These are phyloP conservation scores for Alexandromys fortis DNA, from an alignment of 2,113 vertebrate genomes.

Conservation along the genomic window DNA sequence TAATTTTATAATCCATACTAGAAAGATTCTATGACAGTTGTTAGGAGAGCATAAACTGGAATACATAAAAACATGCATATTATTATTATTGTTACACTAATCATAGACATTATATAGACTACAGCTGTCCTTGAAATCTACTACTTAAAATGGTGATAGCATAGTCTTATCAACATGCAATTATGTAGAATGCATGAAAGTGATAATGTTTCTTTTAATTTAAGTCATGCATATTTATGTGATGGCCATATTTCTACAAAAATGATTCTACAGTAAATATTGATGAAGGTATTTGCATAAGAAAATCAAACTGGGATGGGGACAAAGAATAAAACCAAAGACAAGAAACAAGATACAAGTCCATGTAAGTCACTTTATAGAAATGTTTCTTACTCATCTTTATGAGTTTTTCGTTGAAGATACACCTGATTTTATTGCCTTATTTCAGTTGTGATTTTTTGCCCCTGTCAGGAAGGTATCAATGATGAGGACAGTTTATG, in stretches of 20 bases:
- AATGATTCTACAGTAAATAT: constrained; percentile 1
- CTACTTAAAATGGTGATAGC: background rate
- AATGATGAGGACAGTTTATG: background rate
- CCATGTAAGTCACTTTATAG: background rate
- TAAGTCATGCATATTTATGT: background rate
- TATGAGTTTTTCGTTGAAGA: background rate
- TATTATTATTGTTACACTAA: background rate
- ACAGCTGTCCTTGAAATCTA: background rate
- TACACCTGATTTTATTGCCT: background rate
- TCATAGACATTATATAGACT: background rate
- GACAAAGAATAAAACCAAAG: background rate
- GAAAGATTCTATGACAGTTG: background rate
- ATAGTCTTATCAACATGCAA: background rate
- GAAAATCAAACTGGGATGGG: background rate
- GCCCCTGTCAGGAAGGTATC: background rate
- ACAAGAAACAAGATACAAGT: background rate
- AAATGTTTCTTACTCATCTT: background rate
- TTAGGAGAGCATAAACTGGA: background rate
- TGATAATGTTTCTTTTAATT: background rate
- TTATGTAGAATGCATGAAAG: background rate
- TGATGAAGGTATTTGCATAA: background rate
- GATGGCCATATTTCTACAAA: background rate
- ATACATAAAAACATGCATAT: background rate
- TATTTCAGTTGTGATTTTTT: background rate
- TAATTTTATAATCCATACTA: background rate